Evolutionary conservation across 2,797 vertebrate species (phyloP).

Genomic region (Brachyalestes nurse): DNA sequence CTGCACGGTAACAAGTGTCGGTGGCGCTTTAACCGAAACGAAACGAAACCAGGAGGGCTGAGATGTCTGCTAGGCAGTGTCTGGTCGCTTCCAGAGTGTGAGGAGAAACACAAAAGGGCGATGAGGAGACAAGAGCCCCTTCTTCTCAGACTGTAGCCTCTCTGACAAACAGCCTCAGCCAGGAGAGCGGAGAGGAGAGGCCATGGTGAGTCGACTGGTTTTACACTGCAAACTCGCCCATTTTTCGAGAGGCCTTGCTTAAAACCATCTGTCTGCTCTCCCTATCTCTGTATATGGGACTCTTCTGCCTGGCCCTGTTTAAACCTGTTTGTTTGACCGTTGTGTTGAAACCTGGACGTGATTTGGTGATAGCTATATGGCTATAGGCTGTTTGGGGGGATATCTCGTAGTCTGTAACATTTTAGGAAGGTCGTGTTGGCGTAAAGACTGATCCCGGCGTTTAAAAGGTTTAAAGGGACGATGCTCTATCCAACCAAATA

Average conservation of each 20-base stretch:
- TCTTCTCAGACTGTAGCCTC: conserved; percentile 56
- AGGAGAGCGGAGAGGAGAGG: conserved; percentile 30
- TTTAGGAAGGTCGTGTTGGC: too few species aligned
- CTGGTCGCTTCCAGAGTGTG: conserved; percentile 22
- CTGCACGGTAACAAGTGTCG: conserved; percentile 49
- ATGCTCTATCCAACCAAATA: background rate
- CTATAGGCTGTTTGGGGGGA: background rate
- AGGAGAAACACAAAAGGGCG: background rate
- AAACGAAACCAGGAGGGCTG: background rate
- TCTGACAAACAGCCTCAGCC: conserved; percentile 46
- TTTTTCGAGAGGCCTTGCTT: background rate
- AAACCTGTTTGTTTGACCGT: background rate
- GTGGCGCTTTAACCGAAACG: background rate
- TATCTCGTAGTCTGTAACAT: background rate
- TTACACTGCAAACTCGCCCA: background rate
- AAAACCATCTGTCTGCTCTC: background rate
- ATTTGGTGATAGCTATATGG: background rate
- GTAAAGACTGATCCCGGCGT: background rate
- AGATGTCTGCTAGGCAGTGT: conserved; percentile 26
- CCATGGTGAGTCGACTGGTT: conserved; percentile 75
- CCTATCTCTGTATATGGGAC: background rate
- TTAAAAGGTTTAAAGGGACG: background rate
- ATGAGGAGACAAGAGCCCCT: background rate
- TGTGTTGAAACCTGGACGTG: background rate
- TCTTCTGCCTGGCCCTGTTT: background rate